These are phyloP conservation scores for Dichetophora obliterata DNA, from an alignment of 2,888 invertebrate species.

Conservation along the genomic window DNA sequence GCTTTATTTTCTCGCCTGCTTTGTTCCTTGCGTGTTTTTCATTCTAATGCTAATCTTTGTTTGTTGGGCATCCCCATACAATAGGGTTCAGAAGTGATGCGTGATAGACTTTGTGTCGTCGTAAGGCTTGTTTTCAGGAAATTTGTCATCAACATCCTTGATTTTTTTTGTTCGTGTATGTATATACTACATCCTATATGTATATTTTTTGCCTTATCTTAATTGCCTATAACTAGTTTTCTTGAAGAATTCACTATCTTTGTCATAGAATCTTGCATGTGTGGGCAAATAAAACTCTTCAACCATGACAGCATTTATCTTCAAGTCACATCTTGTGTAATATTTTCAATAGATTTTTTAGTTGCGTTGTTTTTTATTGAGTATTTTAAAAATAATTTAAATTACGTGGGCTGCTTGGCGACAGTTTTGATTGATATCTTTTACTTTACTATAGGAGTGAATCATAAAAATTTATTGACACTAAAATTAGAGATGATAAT, in stretches of 20 bases:
- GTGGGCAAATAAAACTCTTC: not conserved
- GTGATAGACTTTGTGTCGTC: conserved; percentile 60
- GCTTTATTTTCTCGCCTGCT: conserved; percentile 16
- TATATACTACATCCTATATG: no score
- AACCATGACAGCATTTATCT: not conserved
- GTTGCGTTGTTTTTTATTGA: not conserved
- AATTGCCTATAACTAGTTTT: conserved; percentile 1
- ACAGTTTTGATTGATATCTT: not conserved
- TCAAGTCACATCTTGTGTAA: not conserved
- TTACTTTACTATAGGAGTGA: no score
- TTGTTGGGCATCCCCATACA: conserved; percentile 55
- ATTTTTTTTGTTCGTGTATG: not conserved
- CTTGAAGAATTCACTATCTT: not conserved
- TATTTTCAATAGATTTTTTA: not conserved
- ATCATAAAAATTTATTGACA: no score
- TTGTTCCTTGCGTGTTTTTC: conserved; percentile 47
- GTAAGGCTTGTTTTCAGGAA: not conserved
- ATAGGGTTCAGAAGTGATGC: conserved; percentile 63
- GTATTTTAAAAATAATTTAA: not conserved
- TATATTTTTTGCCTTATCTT: not conserved
- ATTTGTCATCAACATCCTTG: conserved; percentile 7
- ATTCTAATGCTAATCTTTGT: conserved; percentile 51
- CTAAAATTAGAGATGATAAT: no score
- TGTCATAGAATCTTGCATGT: not conserved
- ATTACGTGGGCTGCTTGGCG: not conserved